Evolutionary conservation across 2,797 vertebrate species (phyloP), one percentile per base, ranked within the genome.

Genomic region (Cottoperca gobio): DNA sequence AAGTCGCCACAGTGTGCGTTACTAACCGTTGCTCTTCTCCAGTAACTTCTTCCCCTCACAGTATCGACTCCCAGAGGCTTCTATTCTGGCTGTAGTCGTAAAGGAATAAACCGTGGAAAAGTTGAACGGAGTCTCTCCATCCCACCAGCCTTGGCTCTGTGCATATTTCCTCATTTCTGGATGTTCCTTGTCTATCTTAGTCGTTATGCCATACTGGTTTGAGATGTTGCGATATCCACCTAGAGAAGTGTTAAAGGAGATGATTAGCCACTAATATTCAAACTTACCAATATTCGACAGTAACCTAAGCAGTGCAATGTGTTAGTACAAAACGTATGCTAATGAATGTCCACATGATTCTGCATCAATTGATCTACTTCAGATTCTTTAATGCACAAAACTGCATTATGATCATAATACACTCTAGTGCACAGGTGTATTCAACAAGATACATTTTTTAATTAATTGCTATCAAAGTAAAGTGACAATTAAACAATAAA

Each of bases 171-270:
- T 97, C 94, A 97, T 10, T 50, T 89, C 79, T 24, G 96, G 95
- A 81, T 99, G 98, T 65, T 97, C 97, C 85, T 86, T 95, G 91
- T 98, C 96, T 57, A 99, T 96, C 86, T 96, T 97, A 17, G 96
- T 97, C n/a, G 95, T 98, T 91, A 99, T 96, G 52, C 96, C 96
- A 57, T 99, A 95, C 89, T 97, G 95, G 84, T 99, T 95, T 13
- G 94, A 96, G 94, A 99, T 99, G 92, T 99, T 99, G 46, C 97
- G 95, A 86, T 95, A 63, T 12, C 97, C 96, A 40, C 86, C 98
- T 99, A 55, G 17, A 70, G 21, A 73, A 42, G 8, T 7, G 0
- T 17, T 31, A 45, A 78, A 53, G 3, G 21, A 40, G 39, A 74
- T 21, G 46, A 62, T 69, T 8, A 48, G n/a, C 11, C 12, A 61